Base-by-base conservation (phyloP, 2,888 invertebrate genomes). In the Physocephala rufipes region DNA sequence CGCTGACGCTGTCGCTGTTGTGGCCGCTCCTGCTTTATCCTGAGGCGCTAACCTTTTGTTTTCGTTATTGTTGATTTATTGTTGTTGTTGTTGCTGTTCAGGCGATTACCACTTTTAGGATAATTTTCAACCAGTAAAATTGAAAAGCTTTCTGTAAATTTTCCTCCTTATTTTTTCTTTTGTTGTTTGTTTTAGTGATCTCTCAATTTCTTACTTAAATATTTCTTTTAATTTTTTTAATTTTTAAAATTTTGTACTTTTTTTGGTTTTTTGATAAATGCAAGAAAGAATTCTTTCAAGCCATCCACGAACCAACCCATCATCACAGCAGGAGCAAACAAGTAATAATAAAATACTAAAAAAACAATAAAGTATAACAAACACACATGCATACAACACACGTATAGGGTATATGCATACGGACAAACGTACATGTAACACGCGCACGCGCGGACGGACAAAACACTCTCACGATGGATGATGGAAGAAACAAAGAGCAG, bases 401-500 rank as follows among this genome's bases (percentile, higher is more conserved):
- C 7, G 49, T 51, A 21, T 19, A 55, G 15, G 19, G 19, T 24
- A 43, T 43, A 62, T 13, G 21, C 53, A 19, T 19, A 55, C 19
- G 21, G 5, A 19, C 19, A n/a, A 3, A 49, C 19, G 21, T 19
- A 55, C 24, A 24, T 5, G 19, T 12, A 45, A 47, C 63, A 19
- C 66, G 53, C 53, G 36, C 66, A 36, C 36, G 36, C 53, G 5
- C 53, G 49, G 49, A 49, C 53, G 24, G 19, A 55, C 24, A 24
- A 24, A 36, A 45, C 45, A 47, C 63, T 26, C 66, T 53, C 53
- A 55, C 66, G 51, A 59, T 49, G 26, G 67, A 59, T 47, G 36
- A 53, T 49, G 59, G 53, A 15, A 12, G 55, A 67, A 58, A 67
- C 67, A 68, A 68, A 67, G 67, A 68, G 67, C 67, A 68, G 67